These are phyloP conservation scores for Zophobas morio DNA, from an alignment of 1,140 invertebrate species.

Conservation along the genomic window DNA sequence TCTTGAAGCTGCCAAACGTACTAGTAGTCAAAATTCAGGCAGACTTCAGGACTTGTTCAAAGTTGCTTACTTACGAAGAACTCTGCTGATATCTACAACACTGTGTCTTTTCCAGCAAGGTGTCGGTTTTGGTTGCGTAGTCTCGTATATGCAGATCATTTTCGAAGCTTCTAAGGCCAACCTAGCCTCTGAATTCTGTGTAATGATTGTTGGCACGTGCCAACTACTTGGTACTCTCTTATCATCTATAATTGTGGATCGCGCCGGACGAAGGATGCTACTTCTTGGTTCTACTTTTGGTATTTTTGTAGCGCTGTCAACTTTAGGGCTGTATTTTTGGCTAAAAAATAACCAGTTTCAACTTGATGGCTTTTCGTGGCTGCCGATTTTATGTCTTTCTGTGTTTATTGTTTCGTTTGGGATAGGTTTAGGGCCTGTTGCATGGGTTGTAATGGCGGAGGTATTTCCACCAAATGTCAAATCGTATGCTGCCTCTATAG, in stretches of 20 bases:
- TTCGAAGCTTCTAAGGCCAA: constrained; percentile 75
- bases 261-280: constrained; percentile 65
- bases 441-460: constrained; percentile 88
- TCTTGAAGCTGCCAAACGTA: constrained; percentile 67
- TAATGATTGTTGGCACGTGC: constrained; percentile 50
- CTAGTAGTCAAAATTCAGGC: constrained; percentile 54
- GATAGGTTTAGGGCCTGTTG: constrained; percentile 82
- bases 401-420: constrained; percentile 59
- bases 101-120: constrained; percentile 83
- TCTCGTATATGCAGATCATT: constrained; percentile 84
- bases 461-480: constrained; percentile 84
- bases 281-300: constrained; percentile 50
- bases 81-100: constrained; percentile 78
- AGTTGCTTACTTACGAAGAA: constrained; percentile 72
- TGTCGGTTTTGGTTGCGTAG: constrained; percentile 85
- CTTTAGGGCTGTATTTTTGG: constrained; percentile 53
- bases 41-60: constrained; percentile 70
- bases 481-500: constrained; percentile 79
- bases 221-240: constrained; percentile 47
- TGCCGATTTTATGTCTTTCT: constrained; percentile 59
- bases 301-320: constrained; percentile 36
- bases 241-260: constrained; percentile 52
- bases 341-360: constrained; percentile 38
- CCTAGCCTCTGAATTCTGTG: constrained; percentile 65
- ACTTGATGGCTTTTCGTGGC: constrained; percentile 54